These are phyloP conservation scores for Microplitis demolitor DNA, from an alignment of 1,140 invertebrate genomes.

Conservation along the genomic window DNA sequence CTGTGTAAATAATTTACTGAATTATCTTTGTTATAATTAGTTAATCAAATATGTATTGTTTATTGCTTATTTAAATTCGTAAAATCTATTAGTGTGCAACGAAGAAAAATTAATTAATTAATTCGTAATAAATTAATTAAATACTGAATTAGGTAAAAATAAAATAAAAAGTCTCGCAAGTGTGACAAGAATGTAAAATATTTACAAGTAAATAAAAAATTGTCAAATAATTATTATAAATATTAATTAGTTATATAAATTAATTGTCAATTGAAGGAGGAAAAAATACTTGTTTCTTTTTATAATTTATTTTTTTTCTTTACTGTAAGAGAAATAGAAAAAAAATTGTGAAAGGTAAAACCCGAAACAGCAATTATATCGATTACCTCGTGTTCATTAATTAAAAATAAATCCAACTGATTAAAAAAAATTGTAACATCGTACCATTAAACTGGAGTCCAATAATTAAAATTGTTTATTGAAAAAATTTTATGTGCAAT, in stretches of 20 bases:
- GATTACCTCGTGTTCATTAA: no score
- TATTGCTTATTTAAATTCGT: neutral
- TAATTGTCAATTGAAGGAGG: neutral
- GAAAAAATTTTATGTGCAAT: neutral
- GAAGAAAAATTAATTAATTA: neutral
- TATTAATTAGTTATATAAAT: neutral
- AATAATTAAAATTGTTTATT: conserved; percentile 1
- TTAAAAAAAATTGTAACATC: no score
- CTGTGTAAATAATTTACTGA: neutral
- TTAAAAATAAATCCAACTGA: no score
- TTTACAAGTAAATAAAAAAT: neutral
- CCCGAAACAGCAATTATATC: no score
- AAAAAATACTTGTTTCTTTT: no score
- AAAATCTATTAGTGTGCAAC: neutral
- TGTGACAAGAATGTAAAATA: neutral
- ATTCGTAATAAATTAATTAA: neutral
- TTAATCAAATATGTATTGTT: neutral
- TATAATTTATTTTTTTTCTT: no score
- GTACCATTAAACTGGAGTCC: no score
- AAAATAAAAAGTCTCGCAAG: neutral
- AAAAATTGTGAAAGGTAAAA: no score
- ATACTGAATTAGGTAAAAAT: neutral
- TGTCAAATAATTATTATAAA: neutral
- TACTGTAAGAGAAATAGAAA: no score
- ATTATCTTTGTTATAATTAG: neutral